Evolutionary conservation across 2,113 vertebrate species (phyloP).

Genomic region (Edolisoma coerulescens): DNA sequence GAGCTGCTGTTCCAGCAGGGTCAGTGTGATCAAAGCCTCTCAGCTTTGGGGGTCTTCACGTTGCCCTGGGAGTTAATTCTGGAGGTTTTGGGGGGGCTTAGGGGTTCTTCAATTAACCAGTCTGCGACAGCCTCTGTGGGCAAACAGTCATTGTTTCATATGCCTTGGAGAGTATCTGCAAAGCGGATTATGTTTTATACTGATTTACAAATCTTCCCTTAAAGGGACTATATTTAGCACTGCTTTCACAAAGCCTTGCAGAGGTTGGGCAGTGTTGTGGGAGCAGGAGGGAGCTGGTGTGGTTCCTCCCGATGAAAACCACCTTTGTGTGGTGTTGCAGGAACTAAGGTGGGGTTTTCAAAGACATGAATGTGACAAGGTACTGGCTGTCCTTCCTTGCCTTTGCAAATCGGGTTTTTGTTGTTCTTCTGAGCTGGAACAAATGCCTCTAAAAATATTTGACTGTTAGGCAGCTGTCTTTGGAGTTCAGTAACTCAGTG

Average conservation of each 20-base stretch:
- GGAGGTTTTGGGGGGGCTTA: not conserved
- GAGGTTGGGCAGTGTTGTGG: not conserved
- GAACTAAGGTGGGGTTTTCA: not conserved
- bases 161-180: not conserved
- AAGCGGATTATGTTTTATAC: not conserved
- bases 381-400: not conserved
- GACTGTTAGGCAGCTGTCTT: not conserved
- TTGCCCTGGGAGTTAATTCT: not conserved
- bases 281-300: not conserved
- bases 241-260: not conserved
- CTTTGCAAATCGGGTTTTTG: not conserved
- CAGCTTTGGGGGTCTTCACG: not conserved
- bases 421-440: not conserved
- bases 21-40: rapidly evolving
- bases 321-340: not conserved
- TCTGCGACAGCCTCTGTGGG: not conserved
- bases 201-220: not conserved
- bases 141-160: not conserved
- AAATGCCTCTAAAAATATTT: not conserved
- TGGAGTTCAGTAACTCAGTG: not conserved
- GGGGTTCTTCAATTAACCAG: not conserved
- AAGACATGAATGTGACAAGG: not conserved
- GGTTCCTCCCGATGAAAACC: not conserved
- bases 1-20: not conserved
- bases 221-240: not conserved